Conservation (phyloP, 2,797 vertebrate species). For the Toxotes lorentzi region DNA sequence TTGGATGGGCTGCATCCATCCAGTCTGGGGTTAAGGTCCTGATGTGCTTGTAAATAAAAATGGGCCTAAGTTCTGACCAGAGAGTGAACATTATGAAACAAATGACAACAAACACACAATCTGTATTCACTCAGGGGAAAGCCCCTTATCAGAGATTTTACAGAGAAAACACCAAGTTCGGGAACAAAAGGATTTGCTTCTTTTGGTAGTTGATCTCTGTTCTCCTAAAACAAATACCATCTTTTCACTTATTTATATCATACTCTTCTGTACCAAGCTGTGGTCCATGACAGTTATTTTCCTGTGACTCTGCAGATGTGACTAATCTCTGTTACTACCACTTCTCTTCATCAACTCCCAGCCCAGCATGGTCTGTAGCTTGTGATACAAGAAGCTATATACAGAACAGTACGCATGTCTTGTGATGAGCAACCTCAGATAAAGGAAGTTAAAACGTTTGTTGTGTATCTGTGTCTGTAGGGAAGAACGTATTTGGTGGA, state of each 20-base stretch:
- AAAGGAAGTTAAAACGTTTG: constrained; percentile 1
- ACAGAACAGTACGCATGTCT: neutral
- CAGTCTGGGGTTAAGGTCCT: neutral
- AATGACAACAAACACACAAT: neutral
- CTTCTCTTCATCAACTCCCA: neutral
- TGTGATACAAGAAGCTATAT: neutral
- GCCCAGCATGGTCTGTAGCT: neutral
- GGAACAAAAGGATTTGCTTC: too few relatives aligned
- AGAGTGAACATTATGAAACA: neutral
- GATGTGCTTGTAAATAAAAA: neutral
- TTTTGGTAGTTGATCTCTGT: too few relatives aligned
- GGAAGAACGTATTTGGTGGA: neutral
- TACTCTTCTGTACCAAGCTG: neutral
- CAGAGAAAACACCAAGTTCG: too few relatives aligned
- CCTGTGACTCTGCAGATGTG: neutral
- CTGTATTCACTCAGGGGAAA: neutral
- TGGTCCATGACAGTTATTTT: neutral
- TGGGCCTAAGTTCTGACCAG: neutral
- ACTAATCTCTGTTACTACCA: neutral
- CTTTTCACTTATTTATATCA: too few relatives aligned
- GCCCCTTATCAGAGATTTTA: neutral
- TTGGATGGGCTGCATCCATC: constrained; percentile 18
- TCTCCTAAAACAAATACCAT: neutral
- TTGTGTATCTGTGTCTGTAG: neutral
- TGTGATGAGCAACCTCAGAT: neutral